Conservation (phyloP, 2,888 invertebrate genomes). For the Hirudinaria manillensis region DNA sequence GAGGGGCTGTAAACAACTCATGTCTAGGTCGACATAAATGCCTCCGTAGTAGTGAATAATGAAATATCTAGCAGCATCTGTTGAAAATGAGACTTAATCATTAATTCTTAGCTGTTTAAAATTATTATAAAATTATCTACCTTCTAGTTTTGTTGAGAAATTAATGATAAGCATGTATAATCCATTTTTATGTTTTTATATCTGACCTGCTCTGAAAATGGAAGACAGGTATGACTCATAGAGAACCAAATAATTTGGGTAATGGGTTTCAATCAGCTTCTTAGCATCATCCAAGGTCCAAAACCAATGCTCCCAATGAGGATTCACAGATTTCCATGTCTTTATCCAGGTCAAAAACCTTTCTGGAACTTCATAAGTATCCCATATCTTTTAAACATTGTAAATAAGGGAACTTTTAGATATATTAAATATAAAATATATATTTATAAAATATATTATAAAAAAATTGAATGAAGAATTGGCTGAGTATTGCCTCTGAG, state of each 20-base stretch:
- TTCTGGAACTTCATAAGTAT: conserved; percentile 35
- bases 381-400: conserved; percentile 37
- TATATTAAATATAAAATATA: too few relatives aligned
- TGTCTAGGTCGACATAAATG: conserved; percentile 40
- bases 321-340: conserved; percentile 47
- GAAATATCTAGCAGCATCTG: conserved; percentile 40
- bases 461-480: background rate
- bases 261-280: conserved; percentile 44
- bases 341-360: conserved; percentile 38
- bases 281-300: conserved; percentile 51
- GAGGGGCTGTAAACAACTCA: conserved; percentile 36
- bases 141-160: too few relatives aligned
- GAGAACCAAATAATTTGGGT: conserved; percentile 36
- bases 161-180: background rate
- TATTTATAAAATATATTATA: too few relatives aligned
- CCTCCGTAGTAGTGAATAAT: conserved; percentile 40
- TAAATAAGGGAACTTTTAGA: background rate
- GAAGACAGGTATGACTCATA: conserved; percentile 35
- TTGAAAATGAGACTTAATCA: background rate
- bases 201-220: conserved; percentile 34
- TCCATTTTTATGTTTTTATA: background rate
- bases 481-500: background rate
- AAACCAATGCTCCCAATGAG: conserved; percentile 43
- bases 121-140: background rate
- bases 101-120: background rate